Evolutionary conservation across 2,797 vertebrate species (phyloP).

Genomic region (Dallia pectoralis): DNA sequence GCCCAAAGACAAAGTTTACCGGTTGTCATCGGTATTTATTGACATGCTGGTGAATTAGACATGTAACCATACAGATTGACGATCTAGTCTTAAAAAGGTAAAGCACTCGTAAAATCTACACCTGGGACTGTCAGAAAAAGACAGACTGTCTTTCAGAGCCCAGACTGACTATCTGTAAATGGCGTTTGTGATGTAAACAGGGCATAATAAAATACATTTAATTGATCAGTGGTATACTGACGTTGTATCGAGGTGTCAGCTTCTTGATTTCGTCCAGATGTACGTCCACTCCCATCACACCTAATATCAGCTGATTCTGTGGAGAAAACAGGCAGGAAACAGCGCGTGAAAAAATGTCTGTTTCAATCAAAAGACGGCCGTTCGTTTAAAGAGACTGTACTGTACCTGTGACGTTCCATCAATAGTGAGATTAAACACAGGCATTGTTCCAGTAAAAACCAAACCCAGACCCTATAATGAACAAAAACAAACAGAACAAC

Average conservation of each 20-base stretch:
- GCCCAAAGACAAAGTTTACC: too few relatives aligned
- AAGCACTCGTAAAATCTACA: too few relatives aligned
- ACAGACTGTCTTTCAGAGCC: too few relatives aligned
- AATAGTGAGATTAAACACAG: conserved; percentile 95
- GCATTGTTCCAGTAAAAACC: conserved; percentile 94
- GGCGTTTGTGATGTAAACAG: too few relatives aligned
- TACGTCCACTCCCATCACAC: conserved; percentile 97
- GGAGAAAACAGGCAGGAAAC: background rate
- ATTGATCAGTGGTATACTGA: conserved; percentile 41
- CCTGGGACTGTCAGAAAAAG: too few relatives aligned
- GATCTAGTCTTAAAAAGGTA: too few relatives aligned
- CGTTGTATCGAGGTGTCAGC: conserved; percentile 86
- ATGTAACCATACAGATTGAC: too few relatives aligned
- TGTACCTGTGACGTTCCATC: conserved; percentile 84
- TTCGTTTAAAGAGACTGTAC: background rate
- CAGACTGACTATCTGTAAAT: too few relatives aligned
- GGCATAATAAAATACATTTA: too few relatives aligned
- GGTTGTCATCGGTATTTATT: too few relatives aligned
- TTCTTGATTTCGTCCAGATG: conserved; percentile 95
- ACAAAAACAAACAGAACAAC: conserved; percentile 25
- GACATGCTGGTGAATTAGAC: too few relatives aligned
- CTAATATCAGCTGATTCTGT: conserved; percentile 97
- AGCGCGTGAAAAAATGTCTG: background rate
- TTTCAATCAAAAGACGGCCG: background rate
- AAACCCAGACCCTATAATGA: conserved; percentile 86